Percentiles rank a stretch among this genome's conserved stretches.
Evolutionary conservation across 2,797 vertebrate species (phyloP).

Genomic region (Bovichtus diacanthus): DNA sequence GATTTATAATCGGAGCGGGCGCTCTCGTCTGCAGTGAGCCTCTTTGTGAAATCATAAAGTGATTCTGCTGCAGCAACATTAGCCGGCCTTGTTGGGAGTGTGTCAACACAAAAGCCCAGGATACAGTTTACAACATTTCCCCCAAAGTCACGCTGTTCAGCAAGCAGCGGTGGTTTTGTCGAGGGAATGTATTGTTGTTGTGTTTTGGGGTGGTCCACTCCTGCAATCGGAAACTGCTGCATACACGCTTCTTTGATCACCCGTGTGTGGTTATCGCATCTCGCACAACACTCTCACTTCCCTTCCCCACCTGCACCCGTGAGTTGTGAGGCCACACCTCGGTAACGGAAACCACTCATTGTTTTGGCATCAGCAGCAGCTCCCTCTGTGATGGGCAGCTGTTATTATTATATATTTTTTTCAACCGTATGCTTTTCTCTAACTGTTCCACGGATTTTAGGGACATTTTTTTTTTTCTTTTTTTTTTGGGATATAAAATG

Average conservation of each 20-base stretch:
- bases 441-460: constrained; percentile 32
- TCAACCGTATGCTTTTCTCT: constrained; percentile 31
- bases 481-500: constrained; percentile 1
- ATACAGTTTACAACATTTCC: neutral
- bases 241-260: constrained; percentile 24
- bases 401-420: too few relatives aligned
- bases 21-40: neutral
- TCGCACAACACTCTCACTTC: constrained; percentile 31
- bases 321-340: constrained; percentile 36
- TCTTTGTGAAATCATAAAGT: constrained; percentile 19
- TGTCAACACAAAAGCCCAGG: neutral
- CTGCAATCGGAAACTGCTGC: constrained; percentile 9
- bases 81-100: constrained; percentile 1
- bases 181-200: constrained; percentile 11
- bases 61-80: constrained; percentile 34
- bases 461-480: constrained; percentile 3
- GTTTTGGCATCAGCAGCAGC: constrained; percentile 48
- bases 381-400: constrained; percentile 16
- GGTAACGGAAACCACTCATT: constrained; percentile 39
- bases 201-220: constrained; percentile 16
- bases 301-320: constrained; percentile 47
- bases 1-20: constrained; percentile 53
- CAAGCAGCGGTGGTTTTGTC: neutral
- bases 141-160: neutral
- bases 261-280: constrained; percentile 31